A percentile compares a stretch with the other conserved stretches of the same genome.
phyloP scores from a whole-genome alignment of 2,888 invertebrate genomes.

The Malacosoma neustria region DNA sequence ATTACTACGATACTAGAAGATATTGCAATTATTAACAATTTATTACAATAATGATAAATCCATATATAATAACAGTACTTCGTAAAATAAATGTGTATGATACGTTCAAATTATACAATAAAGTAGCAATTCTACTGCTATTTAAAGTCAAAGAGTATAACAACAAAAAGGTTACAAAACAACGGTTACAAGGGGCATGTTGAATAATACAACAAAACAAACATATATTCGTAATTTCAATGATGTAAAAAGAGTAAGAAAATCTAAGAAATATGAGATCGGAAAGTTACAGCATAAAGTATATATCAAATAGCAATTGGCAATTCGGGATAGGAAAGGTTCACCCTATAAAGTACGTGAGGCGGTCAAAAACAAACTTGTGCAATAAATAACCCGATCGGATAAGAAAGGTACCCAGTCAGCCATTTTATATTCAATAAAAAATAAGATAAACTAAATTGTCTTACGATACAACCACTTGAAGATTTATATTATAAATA shows the following conservation, averaged over 20 bases:
- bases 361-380: constrained; percentile 73
- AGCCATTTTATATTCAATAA: constrained; percentile 71
- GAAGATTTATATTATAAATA: constrained; percentile 45
- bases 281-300: constrained; percentile 60
- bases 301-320: constrained; percentile 71
- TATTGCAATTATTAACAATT: too few relatives aligned
- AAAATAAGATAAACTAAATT: constrained; percentile 65
- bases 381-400: constrained; percentile 70
- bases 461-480: constrained; percentile 49
- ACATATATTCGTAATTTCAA: constrained; percentile 17
- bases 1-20: too few relatives aligned
- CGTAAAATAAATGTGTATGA: too few relatives aligned
- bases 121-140: too few relatives aligned
- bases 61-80: too few relatives aligned
- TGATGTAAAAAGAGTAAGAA: constrained; percentile 27
- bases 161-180: too few relatives aligned
- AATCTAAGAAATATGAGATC: constrained; percentile 53
- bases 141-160: too few relatives aligned
- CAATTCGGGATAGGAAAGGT: constrained; percentile 68
- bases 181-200: too few relatives aligned
- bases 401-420: constrained; percentile 65
- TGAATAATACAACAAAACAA: constrained; percentile 11
- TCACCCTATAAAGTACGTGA: constrained; percentile 71
- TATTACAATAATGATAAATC: too few relatives aligned
- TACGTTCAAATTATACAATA: too few relatives aligned